Percentiles rank a stretch among this genome's conserved stretches.
These are phyloP conservation scores for Avahi laniger DNA, from an alignment of 2,797 vertebrate species.

Conservation along the genomic window DNA sequence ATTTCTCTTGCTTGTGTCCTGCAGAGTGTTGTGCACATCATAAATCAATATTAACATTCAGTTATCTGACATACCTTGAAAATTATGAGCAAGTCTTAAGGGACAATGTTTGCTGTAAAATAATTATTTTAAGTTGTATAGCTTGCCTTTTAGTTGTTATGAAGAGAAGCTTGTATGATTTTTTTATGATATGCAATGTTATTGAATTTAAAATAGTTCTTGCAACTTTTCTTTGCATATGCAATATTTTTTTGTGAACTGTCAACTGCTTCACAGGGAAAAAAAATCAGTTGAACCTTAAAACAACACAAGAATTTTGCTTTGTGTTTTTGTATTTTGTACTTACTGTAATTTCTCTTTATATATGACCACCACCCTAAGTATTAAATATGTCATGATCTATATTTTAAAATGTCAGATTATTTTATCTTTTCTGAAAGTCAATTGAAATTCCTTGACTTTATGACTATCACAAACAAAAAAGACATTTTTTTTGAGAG, in stretches of 20 bases:
- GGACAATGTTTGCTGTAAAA: constrained; percentile 62
- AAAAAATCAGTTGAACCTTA: background rate
- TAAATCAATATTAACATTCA: constrained; percentile 70
- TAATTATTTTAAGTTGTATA: constrained; percentile 46
- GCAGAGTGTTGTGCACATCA: background rate
- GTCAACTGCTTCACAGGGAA: background rate
- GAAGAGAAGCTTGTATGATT: constrained; percentile 20
- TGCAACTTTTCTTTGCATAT: background rate
- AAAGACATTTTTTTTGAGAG: too few relatives aligned
- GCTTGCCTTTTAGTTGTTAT: background rate
- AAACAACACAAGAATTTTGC: background rate
- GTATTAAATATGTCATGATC: background rate
- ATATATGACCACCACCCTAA: background rate
- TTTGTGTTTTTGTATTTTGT: background rate
- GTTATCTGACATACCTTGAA: constrained; percentile 69
- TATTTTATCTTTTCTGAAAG: background rate
- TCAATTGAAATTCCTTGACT: background rate
- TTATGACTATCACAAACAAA: background rate
- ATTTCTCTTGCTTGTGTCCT: constrained; percentile 45
- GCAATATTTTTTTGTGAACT: constrained; percentile 1
- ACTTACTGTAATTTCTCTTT: background rate
- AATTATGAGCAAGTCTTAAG: constrained; percentile 59
- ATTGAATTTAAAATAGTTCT: constrained; percentile 25
- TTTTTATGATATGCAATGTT: background rate
- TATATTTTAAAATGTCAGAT: background rate